Base-by-base conservation (phyloP, 2,888 invertebrate genomes). In the Branchellion lobata region DNA sequence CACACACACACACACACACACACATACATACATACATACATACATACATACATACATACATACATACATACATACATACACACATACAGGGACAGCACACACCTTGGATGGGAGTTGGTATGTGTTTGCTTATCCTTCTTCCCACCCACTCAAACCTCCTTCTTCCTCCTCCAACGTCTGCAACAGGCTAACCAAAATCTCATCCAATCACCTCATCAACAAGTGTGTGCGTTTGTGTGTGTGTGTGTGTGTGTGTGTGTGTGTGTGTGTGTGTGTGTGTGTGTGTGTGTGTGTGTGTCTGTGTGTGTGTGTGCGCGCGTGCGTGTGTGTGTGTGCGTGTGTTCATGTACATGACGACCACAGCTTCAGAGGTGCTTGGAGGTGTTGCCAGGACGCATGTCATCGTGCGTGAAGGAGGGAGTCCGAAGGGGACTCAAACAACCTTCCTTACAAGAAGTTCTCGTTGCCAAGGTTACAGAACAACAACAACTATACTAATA, bases 121-220 rank as follows among this genome's bases (percentile, higher is more conserved):
- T 80, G 80, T 78, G 57, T 76, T 14, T 80, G 80, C 36, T 72
- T 80, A 36, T 71, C 68, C 18, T 80, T 80, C 80, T 80, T 80
- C 47, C 80, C 80, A 31, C 79, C 79, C 29, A 11, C 61, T 18
- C 40, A n/a, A 3, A 18, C 57, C 33, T 29, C 77, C 36, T 24
- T 5, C 61, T 61, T 33, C 65, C 65, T 77, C 75, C 29, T 29
- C 21, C 57, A 75, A n/a, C 34, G 75, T 29, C 18, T 53, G 27
- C 47, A 51, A 27, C 47, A 53, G 27, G 53, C 77, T 11, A 33
- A 5, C 65, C n/a, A n/a, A 1, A 33, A 33, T 34, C 29, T 77
- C 5, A 18, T n/a, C 1, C 1, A 21, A 29, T 34, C 36, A 0
- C 33, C 29, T n/a, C 61, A 61, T 24, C 76, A n/a, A 29, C 24